Percentiles rank a stretch among this genome's conserved stretches.
phyloP scores from a whole-genome alignment of 2,797 vertebrate genomes.

The Urophycis tenuis region DNA sequence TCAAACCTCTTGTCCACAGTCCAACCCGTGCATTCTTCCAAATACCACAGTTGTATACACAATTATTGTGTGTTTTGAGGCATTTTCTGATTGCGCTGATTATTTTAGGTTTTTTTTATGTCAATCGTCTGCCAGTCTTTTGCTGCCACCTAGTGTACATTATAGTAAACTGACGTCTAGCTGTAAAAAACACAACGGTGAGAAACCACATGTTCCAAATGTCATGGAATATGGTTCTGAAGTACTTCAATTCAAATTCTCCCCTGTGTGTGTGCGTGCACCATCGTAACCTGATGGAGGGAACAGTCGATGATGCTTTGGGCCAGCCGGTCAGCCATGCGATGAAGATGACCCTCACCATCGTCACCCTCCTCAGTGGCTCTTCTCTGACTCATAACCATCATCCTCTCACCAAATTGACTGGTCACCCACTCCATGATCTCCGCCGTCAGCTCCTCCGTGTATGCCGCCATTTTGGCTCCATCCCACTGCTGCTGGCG shows the following conservation, averaged over 20 bases:
- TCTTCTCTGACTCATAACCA: not conserved
- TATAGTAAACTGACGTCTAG: slow-evolving; percentile 12
- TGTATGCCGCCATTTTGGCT: slow-evolving; percentile 47
- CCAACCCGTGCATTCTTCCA: not conserved
- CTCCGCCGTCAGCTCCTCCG: slow-evolving; percentile 55
- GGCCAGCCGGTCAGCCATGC: slow-evolving; percentile 49
- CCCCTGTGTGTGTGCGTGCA: too few relatives aligned
- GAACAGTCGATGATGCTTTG: slow-evolving; percentile 55
- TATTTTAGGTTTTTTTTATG: not conserved
- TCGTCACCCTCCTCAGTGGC: not conserved
- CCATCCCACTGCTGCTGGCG: not conserved
- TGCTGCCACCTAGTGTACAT: slow-evolving; percentile 45
- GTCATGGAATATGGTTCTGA: not conserved
- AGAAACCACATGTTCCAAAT: not conserved
- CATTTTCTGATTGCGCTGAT: not conserved
- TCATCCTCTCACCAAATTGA: slow-evolving; percentile 4
- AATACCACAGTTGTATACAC: not conserved
- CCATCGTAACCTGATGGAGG: not conserved
- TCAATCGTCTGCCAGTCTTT: slow-evolving; percentile 20
- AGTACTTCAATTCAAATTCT: not conserved
- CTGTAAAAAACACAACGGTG: too few relatives aligned
- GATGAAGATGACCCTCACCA: slow-evolving; percentile 24
- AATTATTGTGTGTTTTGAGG: not conserved
- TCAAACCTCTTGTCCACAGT: not conserved
- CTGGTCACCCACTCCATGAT: slow-evolving; percentile 47